phyloP scores from a whole-genome alignment of 2,113 vertebrate genomes.

The Rousettus leschenaultii region DNA sequence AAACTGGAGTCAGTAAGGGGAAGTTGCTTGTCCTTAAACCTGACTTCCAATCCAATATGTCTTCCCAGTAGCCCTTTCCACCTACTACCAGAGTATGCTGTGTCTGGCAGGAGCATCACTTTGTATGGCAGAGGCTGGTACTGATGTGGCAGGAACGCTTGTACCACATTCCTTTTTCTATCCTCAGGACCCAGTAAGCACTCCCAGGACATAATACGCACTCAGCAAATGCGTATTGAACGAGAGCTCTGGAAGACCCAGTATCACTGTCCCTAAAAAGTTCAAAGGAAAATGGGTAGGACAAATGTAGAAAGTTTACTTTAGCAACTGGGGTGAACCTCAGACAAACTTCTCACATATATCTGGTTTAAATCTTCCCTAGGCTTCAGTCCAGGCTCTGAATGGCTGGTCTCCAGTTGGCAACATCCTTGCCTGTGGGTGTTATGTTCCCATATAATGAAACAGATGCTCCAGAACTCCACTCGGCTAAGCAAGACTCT shows the following conservation, averaged over 20 bases:
- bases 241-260: background rate
- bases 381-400: slow-evolving; percentile 65
- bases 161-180: background rate
- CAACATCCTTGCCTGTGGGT: slow-evolving; percentile 54
- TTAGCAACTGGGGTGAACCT: background rate
- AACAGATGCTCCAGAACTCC: slow-evolving; percentile 37
- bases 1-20: background rate
- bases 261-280: background rate
- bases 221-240: background rate
- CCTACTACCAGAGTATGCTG: accelerated
- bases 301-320: slow-evolving; percentile 33
- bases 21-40: background rate
- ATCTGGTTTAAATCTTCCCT: slow-evolving; percentile 53
- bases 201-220: background rate
- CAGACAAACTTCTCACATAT: slow-evolving; percentile 35
- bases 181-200: background rate
- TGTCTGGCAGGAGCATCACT: background rate
- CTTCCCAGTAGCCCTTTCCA: background rate
- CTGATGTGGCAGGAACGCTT: background rate
- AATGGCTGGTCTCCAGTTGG: slow-evolving; percentile 78
- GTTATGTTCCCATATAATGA: slow-evolving; percentile 58
- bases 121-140: background rate
- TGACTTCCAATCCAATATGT: background rate
- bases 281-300: background rate
- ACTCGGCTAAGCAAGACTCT: slow-evolving; percentile 38